Base-by-base conservation (phyloP, 2,113 vertebrate genomes). In the Rostratula benghalensis region DNA sequence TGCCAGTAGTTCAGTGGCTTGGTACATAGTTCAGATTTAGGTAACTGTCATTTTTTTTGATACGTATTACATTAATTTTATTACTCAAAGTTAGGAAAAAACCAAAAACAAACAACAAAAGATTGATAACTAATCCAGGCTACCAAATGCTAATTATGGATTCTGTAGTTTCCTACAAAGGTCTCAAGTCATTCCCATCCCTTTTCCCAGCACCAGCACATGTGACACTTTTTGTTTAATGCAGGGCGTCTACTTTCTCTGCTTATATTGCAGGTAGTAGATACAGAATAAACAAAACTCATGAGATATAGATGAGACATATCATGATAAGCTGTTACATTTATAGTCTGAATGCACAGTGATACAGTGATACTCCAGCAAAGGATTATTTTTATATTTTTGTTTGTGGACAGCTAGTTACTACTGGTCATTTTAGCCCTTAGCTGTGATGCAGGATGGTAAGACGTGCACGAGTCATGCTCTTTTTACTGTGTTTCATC, bases 161-260 rank as follows among this genome's bases (percentile, higher is more conserved):
- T 76, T 31, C 13, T 54, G 2, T 28, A 41, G 25, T 30, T 77
- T 43, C 13, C 17, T 25, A 24, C 4, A 54, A n/a, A 59, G 3
- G 2, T 53, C 65, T 89, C 2, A 9, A 41, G 3, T 64, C 15
- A 56, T 69, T 76, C 19, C 16, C 6, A 13, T 23, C 8, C 9
- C 8, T 69, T 8, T 48, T 53, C 8, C 25, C 19, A 45, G 4
- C 4, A 39, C 7, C 2, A 3, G 6, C 5, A 75, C 61, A 71
- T 7, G 1, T 43, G 60, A 45, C 1, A n/a, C n/a, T n/a, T n/a
- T n/a, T n/a, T n/a, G n/a, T n/a, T 78, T 60, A 64, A n/a, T 2
- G 14, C 12, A 17, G 6, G 5, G 1, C 8, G 1, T 43, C 8
- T 60, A 22, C 7, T 71, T 11, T 67, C 30, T 31, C 30, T 80